Evolutionary conservation across 2,113 vertebrate genomes (phyloP), one percentile per base, ranked within the genome.

Genomic region (Corythoichthys intestinalis): DNA sequence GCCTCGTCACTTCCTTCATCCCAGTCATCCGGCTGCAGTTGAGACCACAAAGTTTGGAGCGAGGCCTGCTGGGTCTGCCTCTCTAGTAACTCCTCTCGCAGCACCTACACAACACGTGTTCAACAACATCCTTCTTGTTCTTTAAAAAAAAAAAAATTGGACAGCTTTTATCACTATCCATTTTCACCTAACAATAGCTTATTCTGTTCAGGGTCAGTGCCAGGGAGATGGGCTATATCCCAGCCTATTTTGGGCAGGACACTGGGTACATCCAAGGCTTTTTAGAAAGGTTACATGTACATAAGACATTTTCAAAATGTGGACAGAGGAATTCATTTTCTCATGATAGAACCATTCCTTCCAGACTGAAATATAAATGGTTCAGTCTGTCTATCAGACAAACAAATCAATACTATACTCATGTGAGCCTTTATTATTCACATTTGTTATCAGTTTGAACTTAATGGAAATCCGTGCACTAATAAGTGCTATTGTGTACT

Each of bases 41-140:
- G 89, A 49, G 85, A 75, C 69, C 92, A 90, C 76, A 98, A 91
- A n/a, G 94, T 93, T 74, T 94, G 93, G 37, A 98, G 91, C 4
- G 92, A 77, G 11, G 83, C 86, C 60, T 94, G 93, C 80, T 92
- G 90, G 4, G 70, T 78, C 65, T 92, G 92, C n/a, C 79, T 69
- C 78, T 83, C 86, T 73, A 79, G 70, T 17, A 99, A 90, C 83
- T 97, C 94, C 71, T 89, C 88, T 84, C 93, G 90, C 73, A 98
- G 85, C 76, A 85, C 89, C 97, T 98, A 74, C 52, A 65, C 2
- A 41, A 60, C 53, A 70, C 5, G 38, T 14, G 52, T n/a, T 44
- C 39, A 46, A 59, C 14, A 17, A 14, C 39, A 66, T 17, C 50
- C 35, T 50, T 4, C 20, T 28, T 10, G 9, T 28, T 28, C 20